A percentile compares a stretch with the other conserved stretches of the same genome.
Evolutionary conservation across 2,113 vertebrate genomes (phyloP).

Genomic region (Hydrolagus affinis): DNA sequence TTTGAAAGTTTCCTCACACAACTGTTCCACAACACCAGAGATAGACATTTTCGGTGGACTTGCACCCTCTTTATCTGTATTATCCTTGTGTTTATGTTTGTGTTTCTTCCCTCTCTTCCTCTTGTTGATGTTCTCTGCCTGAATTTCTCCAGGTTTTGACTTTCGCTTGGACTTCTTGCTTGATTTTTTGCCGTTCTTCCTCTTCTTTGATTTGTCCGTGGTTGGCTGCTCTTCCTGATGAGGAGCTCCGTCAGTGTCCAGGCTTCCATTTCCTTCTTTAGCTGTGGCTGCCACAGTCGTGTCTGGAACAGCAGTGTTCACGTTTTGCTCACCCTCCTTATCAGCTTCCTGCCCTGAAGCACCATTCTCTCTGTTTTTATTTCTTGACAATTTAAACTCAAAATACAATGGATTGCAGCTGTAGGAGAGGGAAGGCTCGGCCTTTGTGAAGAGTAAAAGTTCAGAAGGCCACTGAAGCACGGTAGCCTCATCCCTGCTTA

Average conservation of each 20-base stretch:
- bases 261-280: conserved; percentile 37
- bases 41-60: conserved; percentile 57
- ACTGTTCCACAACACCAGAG: conserved; percentile 43
- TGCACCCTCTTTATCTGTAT: conserved; percentile 45
- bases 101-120: conserved; percentile 1
- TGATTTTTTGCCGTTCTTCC: conserved; percentile 47
- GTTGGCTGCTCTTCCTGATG: conserved; percentile 55
- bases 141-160: conserved; percentile 54
- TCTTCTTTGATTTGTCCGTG: conserved; percentile 64
- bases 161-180: conserved; percentile 56
- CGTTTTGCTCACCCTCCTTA: conserved; percentile 39
- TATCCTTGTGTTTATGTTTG: conserved; percentile 40
- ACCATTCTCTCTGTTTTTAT: conserved; percentile 38
- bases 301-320: conserved; percentile 41
- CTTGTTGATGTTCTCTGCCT: conserved; percentile 43
- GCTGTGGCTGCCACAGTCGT: conserved; percentile 50
- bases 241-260: conserved; percentile 48
- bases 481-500: conserved; percentile 72
- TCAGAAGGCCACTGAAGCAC: conserved; percentile 78
- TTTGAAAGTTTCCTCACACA: conserved; percentile 33
- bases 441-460: conserved; percentile 77
- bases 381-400: conserved; percentile 61
- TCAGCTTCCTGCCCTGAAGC: neutral
- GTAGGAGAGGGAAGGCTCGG: conserved; percentile 80
- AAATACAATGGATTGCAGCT: conserved; percentile 79